Percentiles rank a stretch among this genome's conserved stretches.
Conservation (phyloP, 2,797 vertebrate genomes). For the Sebastiscus albofasciatus region DNA sequence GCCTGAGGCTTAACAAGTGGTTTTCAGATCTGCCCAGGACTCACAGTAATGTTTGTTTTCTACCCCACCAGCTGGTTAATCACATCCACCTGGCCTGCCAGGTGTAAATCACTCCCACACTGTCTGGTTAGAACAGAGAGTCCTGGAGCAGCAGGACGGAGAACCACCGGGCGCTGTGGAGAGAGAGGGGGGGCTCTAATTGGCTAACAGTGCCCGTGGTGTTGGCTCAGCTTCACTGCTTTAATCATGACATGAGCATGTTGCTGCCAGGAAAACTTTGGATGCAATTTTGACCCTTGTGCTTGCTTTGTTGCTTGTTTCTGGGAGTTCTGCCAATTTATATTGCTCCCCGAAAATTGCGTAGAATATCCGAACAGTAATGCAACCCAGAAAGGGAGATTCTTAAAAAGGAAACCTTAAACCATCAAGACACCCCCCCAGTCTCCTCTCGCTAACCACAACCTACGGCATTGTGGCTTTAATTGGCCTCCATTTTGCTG, state of each 20-base stretch:
- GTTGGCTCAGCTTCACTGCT: conserved; percentile 54
- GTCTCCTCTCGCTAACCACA: conserved; percentile 45
- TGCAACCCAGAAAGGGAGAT: conserved; percentile 37
- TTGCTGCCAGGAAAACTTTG: conserved; percentile 70
- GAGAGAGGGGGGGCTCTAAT: conserved; percentile 42
- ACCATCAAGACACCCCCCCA: not conserved
- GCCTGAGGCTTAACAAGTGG: conserved; percentile 9
- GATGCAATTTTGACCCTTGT: conserved; percentile 54
- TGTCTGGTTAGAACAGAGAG: conserved; percentile 8
- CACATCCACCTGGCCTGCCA: conserved; percentile 46
- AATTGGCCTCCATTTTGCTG: conserved; percentile 63
- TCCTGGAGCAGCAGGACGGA: conserved; percentile 14
- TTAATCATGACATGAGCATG: conserved; percentile 58
- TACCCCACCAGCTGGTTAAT: conserved; percentile 38
- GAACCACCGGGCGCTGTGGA: conserved; percentile 13
- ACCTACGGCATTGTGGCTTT: conserved; percentile 58
- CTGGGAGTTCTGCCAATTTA: conserved; percentile 57
- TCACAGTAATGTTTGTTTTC: conserved; percentile 38
- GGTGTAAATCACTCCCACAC: conserved; percentile 53
- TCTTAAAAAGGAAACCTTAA: conserved; percentile 52
- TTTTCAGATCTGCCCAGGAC: conserved; percentile 24
- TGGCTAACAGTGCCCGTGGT: conserved; percentile 42
- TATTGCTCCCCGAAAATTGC: conserved; percentile 27
- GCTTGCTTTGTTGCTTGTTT: conserved; percentile 62
- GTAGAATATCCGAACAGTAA: conserved; percentile 40